Conservation (phyloP, 2,113 vertebrate genomes). For the Aplodontia rufa region DNA sequence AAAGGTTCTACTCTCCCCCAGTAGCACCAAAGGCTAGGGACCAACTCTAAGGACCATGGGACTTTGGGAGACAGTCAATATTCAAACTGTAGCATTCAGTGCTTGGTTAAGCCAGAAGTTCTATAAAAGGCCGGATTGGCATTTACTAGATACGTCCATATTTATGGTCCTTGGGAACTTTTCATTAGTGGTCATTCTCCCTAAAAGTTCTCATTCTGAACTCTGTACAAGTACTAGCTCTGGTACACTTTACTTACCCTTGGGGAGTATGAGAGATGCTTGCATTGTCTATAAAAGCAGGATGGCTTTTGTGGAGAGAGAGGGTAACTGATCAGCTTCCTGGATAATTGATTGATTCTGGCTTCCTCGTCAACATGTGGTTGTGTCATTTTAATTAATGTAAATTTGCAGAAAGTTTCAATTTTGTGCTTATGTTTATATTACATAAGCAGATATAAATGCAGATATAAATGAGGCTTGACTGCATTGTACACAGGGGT, state of each 20-base stretch:
- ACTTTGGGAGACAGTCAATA: not conserved
- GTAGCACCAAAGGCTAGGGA: not conserved
- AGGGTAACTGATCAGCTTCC: not conserved
- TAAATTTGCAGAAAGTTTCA: constrained; percentile 7
- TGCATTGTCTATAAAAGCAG: not conserved
- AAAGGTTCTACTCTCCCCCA: not conserved
- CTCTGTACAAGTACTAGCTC: not conserved
- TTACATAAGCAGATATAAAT: constrained; percentile 30
- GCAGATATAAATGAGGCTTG: not conserved
- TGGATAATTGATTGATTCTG: not conserved
- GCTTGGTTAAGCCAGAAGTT: not conserved
- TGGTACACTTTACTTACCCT: not conserved
- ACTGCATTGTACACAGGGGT: not conserved
- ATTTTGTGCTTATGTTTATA: constrained; percentile 17
- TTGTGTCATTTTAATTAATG: constrained; percentile 38
- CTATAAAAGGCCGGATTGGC: not conserved
- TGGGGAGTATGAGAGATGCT: not conserved
- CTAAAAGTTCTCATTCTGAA: not conserved
- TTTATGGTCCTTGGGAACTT: constrained; percentile 1
- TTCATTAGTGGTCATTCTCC: not conserved
- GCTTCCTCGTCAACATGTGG: not conserved
- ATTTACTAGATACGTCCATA: not conserved
- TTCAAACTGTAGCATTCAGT: not conserved
- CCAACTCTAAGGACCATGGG: not conserved
- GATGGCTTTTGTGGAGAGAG: not conserved